phyloP scores from a whole-genome alignment of 1,140 invertebrate species.

The Catajapyx aquilonaris region DNA sequence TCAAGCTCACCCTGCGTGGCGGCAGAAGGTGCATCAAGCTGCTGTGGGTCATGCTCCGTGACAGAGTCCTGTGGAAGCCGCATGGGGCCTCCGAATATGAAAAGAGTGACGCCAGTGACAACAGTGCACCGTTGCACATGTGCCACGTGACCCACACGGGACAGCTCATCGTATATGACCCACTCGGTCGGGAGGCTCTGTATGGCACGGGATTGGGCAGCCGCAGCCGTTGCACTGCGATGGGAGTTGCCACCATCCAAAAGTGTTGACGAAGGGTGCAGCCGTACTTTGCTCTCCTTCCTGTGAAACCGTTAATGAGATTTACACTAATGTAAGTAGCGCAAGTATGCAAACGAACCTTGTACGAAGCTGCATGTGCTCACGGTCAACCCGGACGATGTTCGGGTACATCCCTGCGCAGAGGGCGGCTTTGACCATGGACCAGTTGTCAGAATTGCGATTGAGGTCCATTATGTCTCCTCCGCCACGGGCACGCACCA shows the following conservation, averaged over 20 bases:
- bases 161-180: constrained; percentile 68
- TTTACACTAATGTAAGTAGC: constrained; percentile 1
- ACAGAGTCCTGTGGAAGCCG: constrained; percentile 37
- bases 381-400: constrained; percentile 42
- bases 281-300: constrained; percentile 46
- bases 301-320: constrained; percentile 19
- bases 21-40: constrained; percentile 21
- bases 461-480: constrained; percentile 60
- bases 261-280: constrained; percentile 53
- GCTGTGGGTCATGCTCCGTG: no score
- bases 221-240: constrained; percentile 18
- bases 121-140: constrained; percentile 52
- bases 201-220: constrained; percentile 20
- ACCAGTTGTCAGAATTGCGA: constrained; percentile 71
- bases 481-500: constrained; percentile 51
- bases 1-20: constrained; percentile 2
- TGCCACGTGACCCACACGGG: constrained; percentile 34
- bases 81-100: constrained; percentile 49
- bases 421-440: constrained; percentile 74
- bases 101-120: constrained; percentile 55
- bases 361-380: constrained; percentile 31
- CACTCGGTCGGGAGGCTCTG: constrained; percentile 47
- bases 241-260: constrained; percentile 22
- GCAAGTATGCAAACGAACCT: constrained; percentile 23
- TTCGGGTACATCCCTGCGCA: constrained; percentile 74